Percentiles rank a stretch among this genome's conserved stretches.
These are phyloP conservation scores for Harpalus rubripes DNA, from an alignment of 2,888 invertebrate genomes.

Conservation along the genomic window DNA sequence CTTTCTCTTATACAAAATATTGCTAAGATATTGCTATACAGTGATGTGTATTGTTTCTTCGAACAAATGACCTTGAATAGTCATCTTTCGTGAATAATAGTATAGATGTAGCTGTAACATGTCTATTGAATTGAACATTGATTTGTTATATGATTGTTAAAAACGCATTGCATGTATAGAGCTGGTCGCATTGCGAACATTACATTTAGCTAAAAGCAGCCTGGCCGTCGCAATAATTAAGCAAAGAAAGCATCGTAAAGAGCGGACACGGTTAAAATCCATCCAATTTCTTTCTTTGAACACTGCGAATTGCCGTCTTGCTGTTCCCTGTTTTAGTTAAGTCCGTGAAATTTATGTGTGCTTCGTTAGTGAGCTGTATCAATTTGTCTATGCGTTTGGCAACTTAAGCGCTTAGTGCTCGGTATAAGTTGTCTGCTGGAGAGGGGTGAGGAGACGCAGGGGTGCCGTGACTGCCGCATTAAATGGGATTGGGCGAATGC, in stretches of 20 bases:
- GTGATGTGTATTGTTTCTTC: too few relatives aligned
- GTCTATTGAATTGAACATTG: too few relatives aligned
- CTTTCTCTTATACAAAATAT: too few relatives aligned
- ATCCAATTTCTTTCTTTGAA: constrained; percentile 56
- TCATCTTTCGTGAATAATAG: too few relatives aligned
- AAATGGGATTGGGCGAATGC: constrained; percentile 50
- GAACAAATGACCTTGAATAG: too few relatives aligned
- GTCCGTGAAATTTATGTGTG: constrained; percentile 58
- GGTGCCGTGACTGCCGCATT: constrained; percentile 29
- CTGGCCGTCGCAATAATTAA: constrained; percentile 27
- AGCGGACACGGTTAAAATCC: constrained; percentile 34
- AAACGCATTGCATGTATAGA: too few relatives aligned
- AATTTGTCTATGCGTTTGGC: constrained; percentile 63
- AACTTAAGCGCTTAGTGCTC: constrained; percentile 59
- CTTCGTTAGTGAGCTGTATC: constrained; percentile 62
- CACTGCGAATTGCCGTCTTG: constrained; percentile 48
- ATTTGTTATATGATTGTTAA: too few relatives aligned
- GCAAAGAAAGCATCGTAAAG: constrained; percentile 46
- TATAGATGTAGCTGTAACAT: too few relatives aligned
- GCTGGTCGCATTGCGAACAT: background rate
- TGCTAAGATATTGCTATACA: too few relatives aligned
- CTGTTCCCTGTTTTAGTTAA: constrained; percentile 53
- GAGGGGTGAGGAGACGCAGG: background rate
- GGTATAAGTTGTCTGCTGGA: constrained; percentile 23
- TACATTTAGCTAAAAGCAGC: background rate